Conservation (phyloP, 2,797 vertebrate genomes). For the Tolypeutes matacus region DNA sequence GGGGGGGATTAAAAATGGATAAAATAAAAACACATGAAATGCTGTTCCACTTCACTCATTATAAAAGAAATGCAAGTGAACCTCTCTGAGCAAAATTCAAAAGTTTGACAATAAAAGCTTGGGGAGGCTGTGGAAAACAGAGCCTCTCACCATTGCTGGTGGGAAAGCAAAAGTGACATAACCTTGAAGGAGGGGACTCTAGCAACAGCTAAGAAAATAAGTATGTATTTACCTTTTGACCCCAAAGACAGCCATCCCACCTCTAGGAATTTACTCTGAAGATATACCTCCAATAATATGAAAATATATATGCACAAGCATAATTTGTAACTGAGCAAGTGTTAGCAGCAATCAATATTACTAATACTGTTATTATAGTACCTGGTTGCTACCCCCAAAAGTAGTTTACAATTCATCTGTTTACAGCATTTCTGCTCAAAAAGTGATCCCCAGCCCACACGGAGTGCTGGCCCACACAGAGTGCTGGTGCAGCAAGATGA, state of each 20-base stretch:
- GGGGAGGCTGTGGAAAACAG: not conserved
- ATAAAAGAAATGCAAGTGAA: not conserved
- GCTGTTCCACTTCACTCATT: not conserved
- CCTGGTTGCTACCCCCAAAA: not conserved
- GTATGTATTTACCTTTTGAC: not conserved
- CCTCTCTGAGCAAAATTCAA: not conserved
- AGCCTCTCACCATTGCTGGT: not conserved
- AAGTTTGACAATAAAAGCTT: not conserved
- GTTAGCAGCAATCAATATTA: not conserved
- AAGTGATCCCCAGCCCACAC: not conserved
- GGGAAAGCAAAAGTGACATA: not conserved
- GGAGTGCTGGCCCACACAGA: no score
- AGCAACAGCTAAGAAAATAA: not conserved
- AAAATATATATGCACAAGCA: not conserved
- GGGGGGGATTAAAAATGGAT: no score
- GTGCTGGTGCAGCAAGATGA: no score
- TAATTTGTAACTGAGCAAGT: not conserved
- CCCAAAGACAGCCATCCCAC: not conserved
- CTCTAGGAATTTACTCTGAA: slow-evolving; percentile 1
- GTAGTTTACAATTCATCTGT: not conserved
- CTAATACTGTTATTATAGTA: not conserved
- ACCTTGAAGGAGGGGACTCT: not conserved
- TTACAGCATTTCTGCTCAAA: not conserved
- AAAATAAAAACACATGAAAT: not conserved
- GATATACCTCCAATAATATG: not conserved